phyloP scores from a whole-genome alignment of 2,113 vertebrate species.

The Mustela lutreola region DNA sequence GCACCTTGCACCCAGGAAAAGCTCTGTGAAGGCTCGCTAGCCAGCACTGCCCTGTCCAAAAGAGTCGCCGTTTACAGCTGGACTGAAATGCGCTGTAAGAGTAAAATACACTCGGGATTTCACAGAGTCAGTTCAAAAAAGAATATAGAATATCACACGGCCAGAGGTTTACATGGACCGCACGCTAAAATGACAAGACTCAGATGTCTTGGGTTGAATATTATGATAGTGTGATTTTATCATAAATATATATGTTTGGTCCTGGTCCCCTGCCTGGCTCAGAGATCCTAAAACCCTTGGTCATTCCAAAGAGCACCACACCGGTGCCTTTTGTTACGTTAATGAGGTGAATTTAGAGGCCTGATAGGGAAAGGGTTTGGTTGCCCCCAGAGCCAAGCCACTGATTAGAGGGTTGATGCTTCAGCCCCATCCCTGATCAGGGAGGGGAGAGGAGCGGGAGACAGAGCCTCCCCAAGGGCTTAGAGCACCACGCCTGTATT shows the following conservation, averaged over 20 bases:
- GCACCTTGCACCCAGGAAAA: not conserved
- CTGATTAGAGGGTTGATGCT: not conserved
- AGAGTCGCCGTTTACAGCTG: not conserved
- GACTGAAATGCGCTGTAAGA: not conserved
- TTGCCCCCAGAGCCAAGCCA: not conserved
- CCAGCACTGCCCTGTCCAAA: too few relatives aligned
- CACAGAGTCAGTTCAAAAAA: not conserved
- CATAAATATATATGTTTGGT: not conserved
- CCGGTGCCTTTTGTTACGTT: not conserved
- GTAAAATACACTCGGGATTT: not conserved
- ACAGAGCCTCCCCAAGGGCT: not conserved
- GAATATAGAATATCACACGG: not conserved
- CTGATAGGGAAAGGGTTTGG: not conserved
- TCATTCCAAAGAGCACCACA: not conserved
- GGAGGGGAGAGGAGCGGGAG: not conserved
- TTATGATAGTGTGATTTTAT: not conserved
- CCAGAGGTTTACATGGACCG: not conserved
- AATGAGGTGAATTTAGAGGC: not conserved
- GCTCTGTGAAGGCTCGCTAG: not conserved
- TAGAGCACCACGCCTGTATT: not conserved
- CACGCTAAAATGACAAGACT: not conserved
- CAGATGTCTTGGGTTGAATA: not conserved
- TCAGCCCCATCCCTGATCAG: not conserved
- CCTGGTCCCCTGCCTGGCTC: not conserved
- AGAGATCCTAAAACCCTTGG: not conserved